These are phyloP conservation scores for Pheucticus melanocephalus DNA, from an alignment of 2,113 vertebrate genomes.

Conservation along the genomic window DNA sequence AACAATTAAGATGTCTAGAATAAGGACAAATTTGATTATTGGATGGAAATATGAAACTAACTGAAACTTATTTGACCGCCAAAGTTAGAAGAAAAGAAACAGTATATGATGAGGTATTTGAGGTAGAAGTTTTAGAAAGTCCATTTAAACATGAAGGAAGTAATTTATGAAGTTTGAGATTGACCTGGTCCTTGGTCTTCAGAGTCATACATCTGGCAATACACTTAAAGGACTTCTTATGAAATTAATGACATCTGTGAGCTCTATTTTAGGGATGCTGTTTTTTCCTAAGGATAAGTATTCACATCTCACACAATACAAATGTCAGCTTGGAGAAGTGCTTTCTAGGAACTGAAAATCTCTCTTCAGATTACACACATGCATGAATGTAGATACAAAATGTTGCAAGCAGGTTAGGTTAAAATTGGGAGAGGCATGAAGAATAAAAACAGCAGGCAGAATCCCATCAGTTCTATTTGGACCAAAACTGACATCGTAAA, in stretches of 20 bases:
- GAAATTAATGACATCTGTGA: background rate
- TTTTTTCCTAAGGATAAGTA: background rate
- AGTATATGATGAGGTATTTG: background rate
- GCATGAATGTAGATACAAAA: background rate
- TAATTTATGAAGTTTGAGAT: background rate
- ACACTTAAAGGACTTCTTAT: background rate
- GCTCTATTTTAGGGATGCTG: background rate
- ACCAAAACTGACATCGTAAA: background rate
- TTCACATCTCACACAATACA: background rate
- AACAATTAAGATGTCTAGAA: background rate
- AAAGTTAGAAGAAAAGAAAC: background rate
- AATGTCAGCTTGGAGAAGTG: background rate
- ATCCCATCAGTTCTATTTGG: background rate
- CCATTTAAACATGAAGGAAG: background rate
- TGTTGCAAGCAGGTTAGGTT: background rate
- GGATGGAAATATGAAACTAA: background rate
- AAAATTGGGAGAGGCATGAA: background rate
- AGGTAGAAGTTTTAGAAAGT: background rate
- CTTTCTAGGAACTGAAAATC: background rate
- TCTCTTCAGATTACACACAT: background rate
- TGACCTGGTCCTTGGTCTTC: background rate
- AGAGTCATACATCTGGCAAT: background rate
- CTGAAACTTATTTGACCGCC: background rate
- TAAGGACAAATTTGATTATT: background rate
- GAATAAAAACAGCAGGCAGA: background rate